Base-by-base conservation (phyloP, 2,113 vertebrate genomes). In the Triplophysa rosa region DNA sequence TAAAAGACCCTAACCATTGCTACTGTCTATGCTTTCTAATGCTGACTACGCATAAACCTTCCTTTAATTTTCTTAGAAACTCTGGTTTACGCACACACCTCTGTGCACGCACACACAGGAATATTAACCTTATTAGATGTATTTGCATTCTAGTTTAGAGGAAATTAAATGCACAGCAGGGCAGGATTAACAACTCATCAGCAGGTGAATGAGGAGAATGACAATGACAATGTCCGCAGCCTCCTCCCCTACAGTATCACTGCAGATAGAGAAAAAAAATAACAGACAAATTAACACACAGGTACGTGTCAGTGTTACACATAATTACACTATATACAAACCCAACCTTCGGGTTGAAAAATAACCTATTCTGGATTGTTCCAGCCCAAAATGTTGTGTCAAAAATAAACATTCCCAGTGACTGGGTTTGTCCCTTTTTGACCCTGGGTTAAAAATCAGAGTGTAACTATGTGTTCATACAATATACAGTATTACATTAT, bases 111-210 rank as follows among this genome's bases (percentile, higher is more conserved):
- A 67, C 12, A 54, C 75, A 79, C 19, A 80, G 79, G 69, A 85
- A 80, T 89, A 89, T 90, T 88, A 89, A 88, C 84, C 90, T 88
- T 87, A 90, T 92, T 92, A 89, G 83, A 82, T 78, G 59, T 89
- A 87, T 91, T 89, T 90, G 83, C 88, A 87, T 89, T 90, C 82
- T 87, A 89, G 90, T 90, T 90, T 90, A 89, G 86, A 82, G 75
- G 80, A 85, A 90, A 90, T 90, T 86, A 90, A 84, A 84, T 74
- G 63, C 87, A 72, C 85, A 87, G 87, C 82, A 66, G 81, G 85
- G 83, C 72, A 84, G 83, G 87, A 91, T 91, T 90, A 91, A 84
- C 69, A 86, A 83, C 85, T 81, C 21, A 62, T 80, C 84, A 79
- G 84, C 81, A 82, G 52, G 77, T 78, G 81, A 78, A 83, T 80